Percentiles rank a stretch among this genome's conserved stretches.
Conservation (phyloP, 2,888 invertebrate species). For the Electrophaes corylata region DNA sequence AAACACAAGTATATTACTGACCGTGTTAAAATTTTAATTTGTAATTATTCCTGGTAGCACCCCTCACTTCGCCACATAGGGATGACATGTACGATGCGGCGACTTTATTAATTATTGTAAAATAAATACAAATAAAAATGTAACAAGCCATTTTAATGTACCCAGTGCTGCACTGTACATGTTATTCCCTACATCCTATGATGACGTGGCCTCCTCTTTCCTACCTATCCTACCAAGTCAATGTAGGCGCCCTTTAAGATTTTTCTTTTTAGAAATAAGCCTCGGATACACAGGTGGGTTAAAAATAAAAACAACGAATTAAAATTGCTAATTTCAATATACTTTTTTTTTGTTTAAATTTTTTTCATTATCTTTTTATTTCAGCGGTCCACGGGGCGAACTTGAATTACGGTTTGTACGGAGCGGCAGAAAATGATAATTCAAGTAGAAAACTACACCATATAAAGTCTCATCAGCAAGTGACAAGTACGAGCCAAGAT, state of each 20-base stretch:
- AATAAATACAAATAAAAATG: constrained; percentile 30
- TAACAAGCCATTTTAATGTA: constrained; percentile 33
- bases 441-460: constrained; percentile 73
- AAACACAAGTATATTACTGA: constrained; percentile 85
- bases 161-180: constrained; percentile 62
- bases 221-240: constrained; percentile 55
- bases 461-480: constrained; percentile 80
- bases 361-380: constrained; percentile 45
- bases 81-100: constrained; percentile 78
- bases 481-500: constrained; percentile 71
- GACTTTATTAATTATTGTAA: constrained; percentile 29
- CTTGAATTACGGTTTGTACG: constrained; percentile 85
- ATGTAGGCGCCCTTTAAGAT: constrained; percentile 23
- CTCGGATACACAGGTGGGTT: constrained; percentile 28
- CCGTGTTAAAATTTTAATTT: constrained; percentile 83
- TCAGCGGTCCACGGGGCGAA: constrained; percentile 83
- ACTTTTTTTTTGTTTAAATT: constrained; percentile 11
- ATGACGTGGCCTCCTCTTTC: constrained; percentile 69
- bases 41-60: constrained; percentile 85
- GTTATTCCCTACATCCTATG: constrained; percentile 63
- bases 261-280: constrained; percentile 1
- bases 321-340: constrained; percentile 2
- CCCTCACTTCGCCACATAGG: constrained; percentile 83
- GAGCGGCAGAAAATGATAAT: constrained; percentile 70
- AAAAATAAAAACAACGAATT: constrained; percentile 8